Percentiles rank a stretch among this genome's conserved stretches.
Conservation (phyloP, 2,113 vertebrate species). For the Eclectus roratus region DNA sequence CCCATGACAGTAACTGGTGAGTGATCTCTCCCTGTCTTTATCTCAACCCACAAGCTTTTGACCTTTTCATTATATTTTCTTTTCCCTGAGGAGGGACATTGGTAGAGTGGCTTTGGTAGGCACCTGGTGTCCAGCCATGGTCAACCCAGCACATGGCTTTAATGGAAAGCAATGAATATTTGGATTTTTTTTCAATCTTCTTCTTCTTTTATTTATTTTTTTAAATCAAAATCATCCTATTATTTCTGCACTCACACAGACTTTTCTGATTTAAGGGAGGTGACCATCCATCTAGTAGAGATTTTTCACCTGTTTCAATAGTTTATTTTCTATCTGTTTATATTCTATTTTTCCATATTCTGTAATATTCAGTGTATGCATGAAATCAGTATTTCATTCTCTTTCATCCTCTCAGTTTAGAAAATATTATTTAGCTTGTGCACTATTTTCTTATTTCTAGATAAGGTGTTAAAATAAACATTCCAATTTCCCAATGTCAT, state of each 20-base stretch:
- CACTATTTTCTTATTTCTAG: not conserved
- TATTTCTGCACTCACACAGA: not conserved
- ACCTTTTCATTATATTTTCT: not conserved
- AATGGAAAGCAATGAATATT: not conserved
- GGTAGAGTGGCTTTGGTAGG: not conserved
- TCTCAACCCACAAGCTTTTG: not conserved
- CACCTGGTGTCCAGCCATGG: accelerated
- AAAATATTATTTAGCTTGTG: not conserved
- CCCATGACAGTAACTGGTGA: not conserved
- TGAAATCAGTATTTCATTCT: not conserved
- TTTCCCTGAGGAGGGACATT: not conserved
- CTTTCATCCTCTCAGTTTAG: not conserved
- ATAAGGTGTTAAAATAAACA: not conserved
- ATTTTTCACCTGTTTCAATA: not conserved
- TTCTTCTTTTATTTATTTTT: not conserved
- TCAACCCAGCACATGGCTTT: not conserved
- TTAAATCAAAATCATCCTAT: not conserved
- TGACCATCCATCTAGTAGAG: not conserved
- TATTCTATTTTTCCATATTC: not conserved
- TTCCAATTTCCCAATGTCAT: not conserved
- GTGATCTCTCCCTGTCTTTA: not conserved
- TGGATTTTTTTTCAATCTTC: not conserved
- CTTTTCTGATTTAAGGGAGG: not conserved
- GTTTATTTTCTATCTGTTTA: not conserved
- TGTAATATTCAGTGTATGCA: not conserved